Conservation (phyloP, 2,113 vertebrate genomes). For the Muntiacus reevesi region DNA sequence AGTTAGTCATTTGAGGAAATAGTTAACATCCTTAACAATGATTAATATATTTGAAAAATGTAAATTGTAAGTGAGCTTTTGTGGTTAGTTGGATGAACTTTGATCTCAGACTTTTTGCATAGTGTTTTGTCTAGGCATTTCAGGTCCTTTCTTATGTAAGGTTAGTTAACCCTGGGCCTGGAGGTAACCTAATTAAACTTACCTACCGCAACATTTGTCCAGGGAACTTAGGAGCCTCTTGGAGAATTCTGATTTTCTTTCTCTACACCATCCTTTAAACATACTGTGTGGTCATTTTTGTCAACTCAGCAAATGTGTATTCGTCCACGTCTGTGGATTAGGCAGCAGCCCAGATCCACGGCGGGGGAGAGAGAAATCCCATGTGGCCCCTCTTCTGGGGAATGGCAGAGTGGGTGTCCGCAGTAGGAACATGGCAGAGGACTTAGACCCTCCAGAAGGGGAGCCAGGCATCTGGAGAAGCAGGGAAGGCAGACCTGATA, state of each 20-base stretch:
- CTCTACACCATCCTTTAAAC: neutral
- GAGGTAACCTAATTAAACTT: neutral
- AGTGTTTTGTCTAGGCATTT: neutral
- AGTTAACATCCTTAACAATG: neutral
- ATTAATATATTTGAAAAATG: conserved; percentile 15
- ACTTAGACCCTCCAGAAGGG: neutral
- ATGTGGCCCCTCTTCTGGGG: neutral
- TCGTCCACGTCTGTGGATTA: neutral
- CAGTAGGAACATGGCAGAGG: neutral
- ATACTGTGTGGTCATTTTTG: neutral
- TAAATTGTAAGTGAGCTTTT: neutral
- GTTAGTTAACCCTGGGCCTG: neutral
- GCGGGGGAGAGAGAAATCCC: neutral
- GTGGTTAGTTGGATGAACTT: neutral
- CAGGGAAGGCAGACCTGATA: neutral
- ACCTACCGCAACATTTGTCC: neutral
- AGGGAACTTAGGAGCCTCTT: neutral
- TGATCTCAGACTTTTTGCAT: conserved; percentile 5
- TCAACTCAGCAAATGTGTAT: neutral
- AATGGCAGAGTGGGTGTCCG: neutral
- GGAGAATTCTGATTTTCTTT: neutral
- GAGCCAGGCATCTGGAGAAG: neutral
- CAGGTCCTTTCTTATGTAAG: neutral
- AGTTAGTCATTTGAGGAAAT: neutral
- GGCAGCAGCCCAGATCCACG: neutral